Evolutionary conservation across 2,797 vertebrate species (phyloP), one percentile per base, ranked within the genome.

Genomic region (Syngnathus acus): DNA sequence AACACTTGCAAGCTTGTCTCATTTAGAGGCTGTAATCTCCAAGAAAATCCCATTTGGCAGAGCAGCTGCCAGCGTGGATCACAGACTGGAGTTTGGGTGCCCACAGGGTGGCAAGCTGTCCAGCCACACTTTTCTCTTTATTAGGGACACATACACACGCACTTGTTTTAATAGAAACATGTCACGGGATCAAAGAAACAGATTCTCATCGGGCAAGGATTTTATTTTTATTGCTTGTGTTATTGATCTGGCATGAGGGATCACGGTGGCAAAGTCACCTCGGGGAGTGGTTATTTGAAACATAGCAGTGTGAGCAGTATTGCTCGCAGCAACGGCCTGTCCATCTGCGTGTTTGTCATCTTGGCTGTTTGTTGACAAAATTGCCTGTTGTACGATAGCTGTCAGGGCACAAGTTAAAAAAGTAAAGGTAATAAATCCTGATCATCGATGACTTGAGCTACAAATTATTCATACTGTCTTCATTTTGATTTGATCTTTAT

Each of bases 21-120:
- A 85, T 83, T 85, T 83, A 82, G 75, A 88, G 83, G 80, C 88
- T 82, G 80, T 91, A 90, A 92, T 89, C 89, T 90, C 81, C 87
- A 88, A 83, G 87, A 91, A 88, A 90, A 90, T 90, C 91, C 89
- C 89, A 88, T 92, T 92, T 92, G 89, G 89, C 82, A 82, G 84
- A 89, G 87, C 90, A 91, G 87, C 90, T 91, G 91, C 87, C 87
- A 85, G 85, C 69, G 62, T 84, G 86, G 87, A 89, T 91, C 89
- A 87, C 84, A 84, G 78, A 80, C 70, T 75, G 82, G 70, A 78
- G 82, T 84, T 66, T 71, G 72, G 86, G 82, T 84, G 82, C 88
- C 90, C 82, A 87, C 85, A 68, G 91, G 88, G 89, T 87, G 82
- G 88, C 89, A 92, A 91, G 90, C 90, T 92, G 90, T 90, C 89